Evolutionary conservation across 2,888 invertebrate species (phyloP).

Genomic region (Dioctria linearis): DNA sequence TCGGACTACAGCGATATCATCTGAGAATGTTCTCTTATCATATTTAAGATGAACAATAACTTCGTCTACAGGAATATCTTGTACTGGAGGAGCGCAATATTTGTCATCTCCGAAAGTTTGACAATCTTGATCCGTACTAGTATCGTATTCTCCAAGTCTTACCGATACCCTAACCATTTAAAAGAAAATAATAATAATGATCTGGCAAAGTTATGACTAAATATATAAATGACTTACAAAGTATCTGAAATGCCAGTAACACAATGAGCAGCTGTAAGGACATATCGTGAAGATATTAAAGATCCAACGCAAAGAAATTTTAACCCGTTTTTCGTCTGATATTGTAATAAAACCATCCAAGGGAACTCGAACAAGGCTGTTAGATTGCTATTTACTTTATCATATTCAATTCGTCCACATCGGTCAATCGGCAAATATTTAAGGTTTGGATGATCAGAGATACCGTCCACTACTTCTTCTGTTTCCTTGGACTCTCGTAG

Average conservation of each 20-base stretch:
- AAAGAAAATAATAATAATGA: not conserved
- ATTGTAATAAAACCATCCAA: constrained; percentile 83
- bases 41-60: constrained; percentile 74
- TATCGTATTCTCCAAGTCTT: constrained; percentile 70
- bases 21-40: constrained; percentile 64
- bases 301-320: constrained; percentile 69
- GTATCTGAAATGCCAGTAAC: constrained; percentile 55
- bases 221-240: constrained; percentile 61
- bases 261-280: constrained; percentile 68
- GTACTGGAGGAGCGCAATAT: constrained; percentile 68
- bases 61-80: constrained; percentile 67
- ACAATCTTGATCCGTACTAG: constrained; percentile 66
- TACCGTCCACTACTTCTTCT: constrained; percentile 12
- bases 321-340: constrained; percentile 67
- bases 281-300: constrained; percentile 64
- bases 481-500: not conserved
- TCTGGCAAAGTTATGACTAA: not conserved
- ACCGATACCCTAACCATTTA: constrained; percentile 65
- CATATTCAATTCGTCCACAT: constrained; percentile 75
- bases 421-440: constrained; percentile 23
- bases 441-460: constrained; percentile 52
- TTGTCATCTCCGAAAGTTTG: constrained; percentile 53
- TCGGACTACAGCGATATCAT: constrained; percentile 77
- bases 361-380: constrained; percentile 79
- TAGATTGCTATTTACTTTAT: constrained; percentile 76